These are phyloP conservation scores for Prietella phreatophila DNA, from an alignment of 2,113 vertebrate species.

Conservation along the genomic window DNA sequence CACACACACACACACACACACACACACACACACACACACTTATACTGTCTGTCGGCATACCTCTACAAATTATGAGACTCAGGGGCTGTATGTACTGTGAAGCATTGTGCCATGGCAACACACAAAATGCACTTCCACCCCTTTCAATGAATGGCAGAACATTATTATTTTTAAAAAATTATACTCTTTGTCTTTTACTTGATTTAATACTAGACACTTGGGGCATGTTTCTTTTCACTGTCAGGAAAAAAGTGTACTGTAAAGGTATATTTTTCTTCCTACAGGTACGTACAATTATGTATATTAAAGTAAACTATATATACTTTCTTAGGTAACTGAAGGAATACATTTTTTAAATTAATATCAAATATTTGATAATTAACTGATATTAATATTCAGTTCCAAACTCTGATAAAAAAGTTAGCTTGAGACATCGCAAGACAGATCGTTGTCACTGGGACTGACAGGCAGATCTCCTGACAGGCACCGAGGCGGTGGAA, in stretches of 20 bases:
- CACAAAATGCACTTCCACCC: background rate
- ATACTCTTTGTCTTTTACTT: background rate
- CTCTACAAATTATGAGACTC: background rate
- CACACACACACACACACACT: too few species aligned
- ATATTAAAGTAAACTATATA: background rate
- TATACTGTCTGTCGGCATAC: background rate
- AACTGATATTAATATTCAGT: background rate
- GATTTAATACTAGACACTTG: background rate
- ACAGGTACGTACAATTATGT: background rate
- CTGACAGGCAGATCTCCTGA: background rate
- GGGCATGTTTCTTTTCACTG: background rate
- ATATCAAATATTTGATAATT: too few species aligned
- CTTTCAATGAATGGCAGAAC: background rate
- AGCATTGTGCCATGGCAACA: conserved; percentile 1
- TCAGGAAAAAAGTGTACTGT: too few species aligned
- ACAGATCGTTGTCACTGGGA: background rate
- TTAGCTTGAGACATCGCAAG: background rate
- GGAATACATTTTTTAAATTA: too few species aligned
- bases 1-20: background rate
- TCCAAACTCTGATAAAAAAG: background rate
- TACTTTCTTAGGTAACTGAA: background rate
- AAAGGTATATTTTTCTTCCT: background rate
- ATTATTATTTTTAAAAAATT: too few species aligned
- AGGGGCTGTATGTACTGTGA: background rate
- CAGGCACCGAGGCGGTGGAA: background rate